Conservation (phyloP, 2,113 vertebrate genomes). For the Calidris pugnax region DNA sequence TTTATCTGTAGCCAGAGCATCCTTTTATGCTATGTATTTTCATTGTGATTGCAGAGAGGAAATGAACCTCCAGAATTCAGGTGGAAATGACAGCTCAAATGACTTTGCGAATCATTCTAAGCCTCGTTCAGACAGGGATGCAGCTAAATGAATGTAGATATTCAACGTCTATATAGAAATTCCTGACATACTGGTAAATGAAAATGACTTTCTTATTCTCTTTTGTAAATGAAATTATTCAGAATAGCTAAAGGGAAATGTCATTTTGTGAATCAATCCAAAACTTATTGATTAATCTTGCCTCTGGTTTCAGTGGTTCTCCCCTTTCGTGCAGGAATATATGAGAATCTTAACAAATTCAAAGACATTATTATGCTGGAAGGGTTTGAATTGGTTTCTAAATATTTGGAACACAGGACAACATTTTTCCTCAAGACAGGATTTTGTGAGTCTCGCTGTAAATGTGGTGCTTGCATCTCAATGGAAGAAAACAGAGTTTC, state of each 20-base stretch:
- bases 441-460: neutral
- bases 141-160: constrained; percentile 12
- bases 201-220: constrained; percentile 17
- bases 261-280: neutral
- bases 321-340: neutral
- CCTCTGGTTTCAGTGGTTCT: neutral
- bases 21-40: neutral
- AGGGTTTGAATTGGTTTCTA: neutral
- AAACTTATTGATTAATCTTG: neutral
- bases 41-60: neutral
- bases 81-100: neutral
- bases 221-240: constrained; percentile 41
- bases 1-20: neutral
- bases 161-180: constrained; percentile 11
- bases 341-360: neutral
- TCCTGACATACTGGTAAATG: constrained; percentile 5
- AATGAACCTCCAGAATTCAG: neutral
- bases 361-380: neutral
- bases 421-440: neutral
- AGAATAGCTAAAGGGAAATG: constrained; percentile 20
- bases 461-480: neutral
- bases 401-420: neutral
- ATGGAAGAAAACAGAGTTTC: neutral
- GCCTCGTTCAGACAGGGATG: neutral
- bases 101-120: constrained; percentile 23